Evolutionary conservation across 2,113 vertebrate species (phyloP), one percentile per base, ranked within the genome.

Genomic region (Cyphomyrus plagiostoma): DNA sequence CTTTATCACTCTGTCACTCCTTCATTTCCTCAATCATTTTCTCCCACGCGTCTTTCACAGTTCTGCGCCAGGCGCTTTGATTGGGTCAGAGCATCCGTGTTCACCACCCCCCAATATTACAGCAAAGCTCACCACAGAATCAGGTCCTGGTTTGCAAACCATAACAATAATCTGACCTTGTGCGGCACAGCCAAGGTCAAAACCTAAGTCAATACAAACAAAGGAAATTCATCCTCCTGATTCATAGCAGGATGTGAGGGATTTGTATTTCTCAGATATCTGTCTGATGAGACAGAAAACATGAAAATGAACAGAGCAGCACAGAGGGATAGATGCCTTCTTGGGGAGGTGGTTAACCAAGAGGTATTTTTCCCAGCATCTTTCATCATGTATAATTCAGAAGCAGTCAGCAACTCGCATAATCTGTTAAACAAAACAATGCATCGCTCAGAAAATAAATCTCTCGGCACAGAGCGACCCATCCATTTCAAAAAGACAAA

Each of bases 301-400:
- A 15, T 26, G 15, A 77, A 77, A 35, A 35, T 45, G 35, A n/a
- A 52, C 26, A 77, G 19, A 80, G 30, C 11, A 26, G 45, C 11
- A 35, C 48, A 88, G 49, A 50, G 6, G 19, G 26, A 77, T 8
- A 19, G 10, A 88, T 52, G 66, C 35, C 17, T 39, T 19, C 74
- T 17, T 17, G 45, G 9, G 85, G 50, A 13, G 50, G 46, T 21
- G 26, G 88, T 52, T 89, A 77, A 89, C 30, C 7, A 89, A 89
- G 46, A 35, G 49, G 30, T n/a, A 89, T 89, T 80, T 84, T 89
- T 66, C 88, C 39, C 6, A 89, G 26, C 48, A 45, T 83, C 45
- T 80, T 89, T 52, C 70, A 83, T 89, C 70, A 53, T 89, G 74
- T 82, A 89, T 53, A 89, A 89, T 82, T 82, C 77, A 89, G 30